These are phyloP conservation scores for Callionymus lyra DNA, from an alignment of 2,113 vertebrate genomes.

Conservation along the genomic window DNA sequence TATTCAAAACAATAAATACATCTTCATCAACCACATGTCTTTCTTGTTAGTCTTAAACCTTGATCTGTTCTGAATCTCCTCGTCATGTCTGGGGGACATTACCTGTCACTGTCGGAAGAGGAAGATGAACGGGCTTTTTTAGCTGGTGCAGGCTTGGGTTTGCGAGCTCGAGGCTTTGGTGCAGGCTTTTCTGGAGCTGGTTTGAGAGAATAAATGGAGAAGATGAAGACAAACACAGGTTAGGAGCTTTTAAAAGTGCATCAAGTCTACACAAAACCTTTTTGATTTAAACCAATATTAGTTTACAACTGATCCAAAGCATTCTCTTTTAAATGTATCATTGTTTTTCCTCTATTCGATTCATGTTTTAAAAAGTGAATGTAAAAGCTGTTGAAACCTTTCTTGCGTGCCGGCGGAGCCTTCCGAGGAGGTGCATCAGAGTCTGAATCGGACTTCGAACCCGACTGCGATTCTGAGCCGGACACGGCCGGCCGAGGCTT, in stretches of 20 bases:
- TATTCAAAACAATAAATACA: too few species aligned
- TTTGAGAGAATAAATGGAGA: neutral
- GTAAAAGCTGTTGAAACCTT: slow-evolving; percentile 65
- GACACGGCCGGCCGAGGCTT: slow-evolving; percentile 69
- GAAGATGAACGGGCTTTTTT: slow-evolving; percentile 61
- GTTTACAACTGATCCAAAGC: too few species aligned
- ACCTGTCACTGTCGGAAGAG: slow-evolving; percentile 89
- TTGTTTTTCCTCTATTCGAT: too few species aligned
- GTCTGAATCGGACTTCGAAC: slow-evolving; percentile 76
- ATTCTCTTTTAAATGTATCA: too few species aligned
- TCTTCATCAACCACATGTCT: too few species aligned
- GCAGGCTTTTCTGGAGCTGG: slow-evolving; percentile 71
- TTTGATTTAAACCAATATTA: too few species aligned
- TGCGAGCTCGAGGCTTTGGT: slow-evolving; percentile 80
- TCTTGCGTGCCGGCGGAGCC: slow-evolving; percentile 72
- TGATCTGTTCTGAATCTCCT: too few species aligned
- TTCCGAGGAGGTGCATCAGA: slow-evolving; percentile 83
- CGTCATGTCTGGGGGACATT: too few species aligned
- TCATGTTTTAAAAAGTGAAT: too few species aligned
- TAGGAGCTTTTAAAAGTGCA: neutral
- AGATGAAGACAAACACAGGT: too few species aligned
- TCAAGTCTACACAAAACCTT: too few species aligned
- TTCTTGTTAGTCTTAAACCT: too few species aligned
- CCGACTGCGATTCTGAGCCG: slow-evolving; percentile 68
- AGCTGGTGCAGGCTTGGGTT: slow-evolving; percentile 72